These are phyloP conservation scores for Bothrops jararaca DNA, from an alignment of 2,113 vertebrate species.

Conservation along the genomic window DNA sequence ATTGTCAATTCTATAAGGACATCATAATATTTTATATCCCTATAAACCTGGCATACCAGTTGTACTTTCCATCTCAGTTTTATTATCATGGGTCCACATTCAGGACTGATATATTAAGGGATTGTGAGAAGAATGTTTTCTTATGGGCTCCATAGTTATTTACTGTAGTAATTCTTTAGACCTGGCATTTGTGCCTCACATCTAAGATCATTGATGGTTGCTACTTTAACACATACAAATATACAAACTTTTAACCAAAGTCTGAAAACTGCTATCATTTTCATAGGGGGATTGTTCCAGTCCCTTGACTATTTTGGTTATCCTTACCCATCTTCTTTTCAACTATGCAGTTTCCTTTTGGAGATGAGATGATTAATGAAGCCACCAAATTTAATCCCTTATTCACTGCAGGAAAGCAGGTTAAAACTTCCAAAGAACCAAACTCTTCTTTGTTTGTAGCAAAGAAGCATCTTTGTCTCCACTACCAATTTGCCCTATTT, in stretches of 20 bases:
- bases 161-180: neutral
- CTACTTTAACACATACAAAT: neutral
- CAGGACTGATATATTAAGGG: conserved; percentile 44
- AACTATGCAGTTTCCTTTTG: neutral
- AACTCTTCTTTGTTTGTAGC: neutral
- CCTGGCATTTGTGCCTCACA: neutral
- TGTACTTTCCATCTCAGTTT: conserved; percentile 36
- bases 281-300: neutral
- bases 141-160: neutral
- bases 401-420: neutral
- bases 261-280: neutral
- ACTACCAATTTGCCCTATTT: neutral
- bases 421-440: neutral
- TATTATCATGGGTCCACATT: conserved; percentile 41
- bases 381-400: neutral
- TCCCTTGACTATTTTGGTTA: neutral
- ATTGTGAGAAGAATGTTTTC: conserved; percentile 30
- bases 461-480: neutral
- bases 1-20: conserved; percentile 31
- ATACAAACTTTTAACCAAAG: neutral
- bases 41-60: conserved; percentile 43
- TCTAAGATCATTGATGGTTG: neutral
- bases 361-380: neutral
- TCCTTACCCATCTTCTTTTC: neutral
- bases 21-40: conserved; percentile 31